Base-by-base conservation (phyloP, 2,888 invertebrate species). In the Aelia acuminata region DNA sequence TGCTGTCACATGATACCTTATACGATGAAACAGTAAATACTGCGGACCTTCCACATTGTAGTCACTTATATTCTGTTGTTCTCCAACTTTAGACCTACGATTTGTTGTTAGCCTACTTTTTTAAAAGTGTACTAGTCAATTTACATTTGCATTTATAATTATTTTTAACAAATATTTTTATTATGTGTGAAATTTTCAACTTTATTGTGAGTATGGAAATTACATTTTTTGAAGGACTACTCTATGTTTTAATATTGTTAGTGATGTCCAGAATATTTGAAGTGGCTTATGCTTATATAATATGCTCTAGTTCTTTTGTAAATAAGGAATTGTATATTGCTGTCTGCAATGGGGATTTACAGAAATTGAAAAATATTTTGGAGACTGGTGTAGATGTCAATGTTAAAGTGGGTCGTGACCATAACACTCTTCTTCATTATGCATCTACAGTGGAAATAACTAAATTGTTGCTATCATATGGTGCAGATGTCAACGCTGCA, bases 241-340 rank as follows among this genome's bases (percentile, higher is more conserved):
- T 80, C 11, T 80, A 80, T 80, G 13, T 11, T n/a, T 13, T 80
- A 10, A 20, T 80, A 3, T n/a, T 80, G 22, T 43, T 39, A 39
- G 43, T 80, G 1, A 11, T 47, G 43, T 10, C n/a, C 5, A 80
- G 43, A 80, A 8, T 80, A n/a, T 80, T n/a, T 7, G n/a, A 10
- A 47, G 39, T n/a, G 80, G 43, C 15, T 4, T 80, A 80, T 43
- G 43, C 43, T 3, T 80, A 80, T 80, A 4, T 39, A 13, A 80
- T n/a, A 80, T 8, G 43, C 43, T 47, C 39, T 22, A n/a, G 80
- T n/a, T 15, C 10, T n/a, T 8, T 47, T 22, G 80, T 80, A 4
- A 80, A n/a, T 80, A 80, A 80, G n/a, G 80, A 80, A 80, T 80
- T 80, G 43, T 80, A 80, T 47, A n/a, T 47, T 3, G 43, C 43